Percentiles rank a stretch among this genome's conserved stretches.
phyloP scores from a whole-genome alignment of 2,797 vertebrate genomes.

The Halcyon chelicuti region DNA sequence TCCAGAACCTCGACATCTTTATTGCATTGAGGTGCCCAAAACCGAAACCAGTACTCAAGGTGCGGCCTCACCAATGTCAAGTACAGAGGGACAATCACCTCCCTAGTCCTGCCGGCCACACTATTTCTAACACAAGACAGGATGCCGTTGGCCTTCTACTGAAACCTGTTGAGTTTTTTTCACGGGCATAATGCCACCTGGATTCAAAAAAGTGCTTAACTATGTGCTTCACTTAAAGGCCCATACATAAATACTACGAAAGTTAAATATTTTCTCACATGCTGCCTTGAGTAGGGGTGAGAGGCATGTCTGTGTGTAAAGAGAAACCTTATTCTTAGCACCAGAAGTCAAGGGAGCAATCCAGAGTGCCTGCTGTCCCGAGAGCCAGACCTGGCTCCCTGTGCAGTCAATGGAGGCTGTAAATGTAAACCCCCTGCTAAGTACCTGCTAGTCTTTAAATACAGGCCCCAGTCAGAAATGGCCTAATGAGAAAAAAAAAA shows the following conservation, averaged over 20 bases:
- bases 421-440: not conserved
- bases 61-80: too few relatives aligned
- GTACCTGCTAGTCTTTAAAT: not conserved
- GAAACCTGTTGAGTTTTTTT: not conserved
- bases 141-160: not conserved
- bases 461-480: not conserved
- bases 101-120: too few relatives aligned
- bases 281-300: not conserved
- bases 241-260: constrained; percentile 1
- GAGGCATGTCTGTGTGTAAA: not conserved
- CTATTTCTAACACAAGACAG: too few relatives aligned
- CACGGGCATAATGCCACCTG: not conserved
- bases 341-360: not conserved
- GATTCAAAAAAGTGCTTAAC: not conserved
- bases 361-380: not conserved
- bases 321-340: not conserved
- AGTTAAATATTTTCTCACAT: constrained; percentile 53
- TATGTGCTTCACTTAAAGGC: constrained; percentile 19
- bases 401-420: not conserved
- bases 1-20: too few relatives aligned
- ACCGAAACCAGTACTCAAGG: too few relatives aligned
- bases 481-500: not conserved
- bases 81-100: too few relatives aligned
- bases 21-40: too few relatives aligned
- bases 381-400: not conserved